phyloP scores from a whole-genome alignment of 2,888 invertebrate genomes.

The Latrodectus hesperus region DNA sequence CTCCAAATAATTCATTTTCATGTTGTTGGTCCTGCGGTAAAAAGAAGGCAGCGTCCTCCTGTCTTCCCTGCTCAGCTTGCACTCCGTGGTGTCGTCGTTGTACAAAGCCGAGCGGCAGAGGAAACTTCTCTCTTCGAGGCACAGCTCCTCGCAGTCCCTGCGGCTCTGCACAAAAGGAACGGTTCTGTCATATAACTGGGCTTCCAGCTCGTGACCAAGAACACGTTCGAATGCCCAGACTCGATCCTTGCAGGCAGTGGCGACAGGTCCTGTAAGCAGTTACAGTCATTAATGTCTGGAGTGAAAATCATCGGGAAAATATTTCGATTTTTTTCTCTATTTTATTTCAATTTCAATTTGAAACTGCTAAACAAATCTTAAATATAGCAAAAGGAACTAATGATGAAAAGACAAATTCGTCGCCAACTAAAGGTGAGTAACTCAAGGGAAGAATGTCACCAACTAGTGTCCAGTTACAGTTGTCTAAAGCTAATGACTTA shows the following conservation, averaged over 20 bases:
- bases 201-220: slow-evolving; percentile 76
- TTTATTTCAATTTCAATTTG: too few species aligned
- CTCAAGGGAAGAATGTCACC: too few species aligned
- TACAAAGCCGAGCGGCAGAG: slow-evolving; percentile 78
- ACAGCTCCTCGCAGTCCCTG: slow-evolving; percentile 78
- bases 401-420: too few species aligned
- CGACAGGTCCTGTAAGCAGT: slow-evolving; percentile 59
- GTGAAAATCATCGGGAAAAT: too few species aligned
- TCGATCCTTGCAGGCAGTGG: slow-evolving; percentile 74
- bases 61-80: slow-evolving; percentile 77
- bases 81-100: slow-evolving; percentile 76
- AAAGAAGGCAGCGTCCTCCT: slow-evolving; percentile 75
- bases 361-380: too few species aligned
- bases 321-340: too few species aligned
- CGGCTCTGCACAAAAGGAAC: slow-evolving; percentile 76
- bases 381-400: too few species aligned
- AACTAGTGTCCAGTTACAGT: too few species aligned
- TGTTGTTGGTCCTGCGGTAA: slow-evolving; percentile 69
- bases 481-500: too few species aligned
- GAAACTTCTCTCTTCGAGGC: slow-evolving; percentile 76
- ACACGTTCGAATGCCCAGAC: slow-evolving; percentile 78
- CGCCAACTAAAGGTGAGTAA: too few species aligned
- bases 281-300: too few species aligned
- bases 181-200: slow-evolving; percentile 76
- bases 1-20: slow-evolving; percentile 77